Conservation (phyloP, 2,888 invertebrate species). For the Meandrusa payeni region DNA sequence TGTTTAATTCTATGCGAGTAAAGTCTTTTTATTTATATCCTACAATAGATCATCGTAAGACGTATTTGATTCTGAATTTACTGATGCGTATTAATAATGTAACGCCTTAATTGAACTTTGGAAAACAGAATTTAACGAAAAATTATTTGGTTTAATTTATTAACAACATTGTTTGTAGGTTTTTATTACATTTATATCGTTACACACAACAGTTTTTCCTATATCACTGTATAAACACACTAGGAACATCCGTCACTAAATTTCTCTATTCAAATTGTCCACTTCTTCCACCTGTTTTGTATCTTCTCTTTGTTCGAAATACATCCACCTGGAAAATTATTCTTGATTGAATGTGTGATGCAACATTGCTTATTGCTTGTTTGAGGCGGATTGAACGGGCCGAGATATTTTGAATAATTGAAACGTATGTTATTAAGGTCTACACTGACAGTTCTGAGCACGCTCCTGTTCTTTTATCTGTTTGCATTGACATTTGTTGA, state of each 20-base stretch:
- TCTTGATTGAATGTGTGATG: conserved; percentile 1
- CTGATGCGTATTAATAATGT: too few relatives aligned
- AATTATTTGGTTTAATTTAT: neutral
- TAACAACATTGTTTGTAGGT: conserved; percentile 6
- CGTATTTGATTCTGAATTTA: too few relatives aligned
- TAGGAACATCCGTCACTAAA: conserved; percentile 28
- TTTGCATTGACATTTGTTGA: too few relatives aligned
- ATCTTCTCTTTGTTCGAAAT: conserved; percentile 83
- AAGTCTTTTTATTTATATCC: too few relatives aligned
- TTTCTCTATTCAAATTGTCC: conserved; percentile 48
- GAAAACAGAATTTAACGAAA: too few relatives aligned
- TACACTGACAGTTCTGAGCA: too few relatives aligned
- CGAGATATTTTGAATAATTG: conserved; percentile 11
- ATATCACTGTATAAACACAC: conserved; percentile 13
- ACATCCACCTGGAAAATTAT: conserved; percentile 82
- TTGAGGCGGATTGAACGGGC: conserved; percentile 3
- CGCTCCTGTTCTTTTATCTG: too few relatives aligned
- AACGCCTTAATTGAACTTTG: too few relatives aligned
- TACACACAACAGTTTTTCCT: conserved; percentile 11
- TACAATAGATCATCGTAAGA: too few relatives aligned
- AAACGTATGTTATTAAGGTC: too few relatives aligned
- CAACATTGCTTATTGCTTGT: conserved; percentile 11
- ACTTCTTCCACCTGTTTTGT: conserved; percentile 46
- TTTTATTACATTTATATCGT: conserved; percentile 18
- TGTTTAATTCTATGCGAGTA: too few relatives aligned